Base-by-base conservation (phyloP, 2,888 invertebrate genomes). In the Ophion obscuratus region DNA sequence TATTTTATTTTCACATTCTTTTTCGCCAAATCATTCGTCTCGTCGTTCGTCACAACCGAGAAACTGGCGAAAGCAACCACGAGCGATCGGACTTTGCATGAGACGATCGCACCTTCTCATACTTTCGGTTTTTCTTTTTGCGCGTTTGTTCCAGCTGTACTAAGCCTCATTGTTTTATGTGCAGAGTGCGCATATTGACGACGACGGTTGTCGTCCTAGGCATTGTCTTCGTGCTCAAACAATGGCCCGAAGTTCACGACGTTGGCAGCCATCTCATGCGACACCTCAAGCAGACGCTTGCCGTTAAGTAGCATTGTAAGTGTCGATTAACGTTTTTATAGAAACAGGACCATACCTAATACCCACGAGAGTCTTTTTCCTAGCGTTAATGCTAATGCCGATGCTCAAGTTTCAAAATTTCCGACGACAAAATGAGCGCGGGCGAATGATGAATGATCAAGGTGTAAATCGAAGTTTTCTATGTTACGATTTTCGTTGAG, bases 221-320 rank as follows among this genome's bases (percentile, higher is more conserved):
- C 82, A 96, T 97, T 90, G 96, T 98, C 90, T 97, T 98, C 95
- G 96, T 98, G 90, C 96, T 98, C 93, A 97, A 97, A 93, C 98
- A 98, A 93, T 98, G 98, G 98, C 98, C 98, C 79, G 98, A 98
- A 94, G 97, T 98, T 90, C 96, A 96, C 93, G 97, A 97, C 91
- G 96, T 97, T 88, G 97, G 97, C 27, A 96, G 97, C 88, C 97
- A 97, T 90, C 95, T 97, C 88, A 96, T 97, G 95, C 96, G 97
- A 90, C 96, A 97, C 91, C 96, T 97, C 92, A 97, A 97, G 94
- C 97, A 97, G 95, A 97, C 97, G 91, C 95, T 97, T 88, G 96
- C 97, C 91, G 96, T 96, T 92, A 96, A 96, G 93, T 96, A 96
- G 93, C 92, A 93, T 91, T 92, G 93, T 93, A 90, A 93, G 92